Evolutionary conservation across 1,140 invertebrate species (phyloP).

Genomic region (Pteromalus puparum): DNA sequence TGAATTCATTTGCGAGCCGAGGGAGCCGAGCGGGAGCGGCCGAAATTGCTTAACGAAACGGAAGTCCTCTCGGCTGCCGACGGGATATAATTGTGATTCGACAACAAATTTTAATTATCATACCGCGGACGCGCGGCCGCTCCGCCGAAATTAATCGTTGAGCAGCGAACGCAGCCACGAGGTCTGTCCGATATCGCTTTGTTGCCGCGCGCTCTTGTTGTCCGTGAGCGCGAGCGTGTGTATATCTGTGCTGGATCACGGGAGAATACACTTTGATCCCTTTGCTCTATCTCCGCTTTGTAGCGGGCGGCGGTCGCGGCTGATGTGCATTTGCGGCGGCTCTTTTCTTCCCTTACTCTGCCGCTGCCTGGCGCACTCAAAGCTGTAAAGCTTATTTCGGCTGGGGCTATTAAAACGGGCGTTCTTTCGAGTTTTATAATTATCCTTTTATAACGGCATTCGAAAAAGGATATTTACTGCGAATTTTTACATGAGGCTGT

Average conservation of each 20-base stretch:
- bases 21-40: background rate
- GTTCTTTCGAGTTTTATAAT: too few species aligned
- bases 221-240: background rate
- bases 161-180: conserved; percentile 22
- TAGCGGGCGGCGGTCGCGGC: background rate
- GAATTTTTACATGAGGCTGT: too few species aligned
- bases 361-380: too few species aligned
- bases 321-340: background rate
- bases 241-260: background rate
- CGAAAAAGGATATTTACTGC: too few species aligned
- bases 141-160: conserved; percentile 58
- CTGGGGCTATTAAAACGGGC: too few species aligned
- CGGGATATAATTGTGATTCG: conserved; percentile 54
- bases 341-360: background rate
- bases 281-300: conserved; percentile 19
- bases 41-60: conserved; percentile 63
- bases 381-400: too few species aligned
- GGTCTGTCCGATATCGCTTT: conserved; percentile 22
- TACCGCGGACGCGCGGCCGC: conserved; percentile 42
- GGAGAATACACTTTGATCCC: conserved; percentile 18
- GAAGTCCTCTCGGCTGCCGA: conserved; percentile 53
- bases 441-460: too few species aligned
- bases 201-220: background rate
- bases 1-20: conserved; percentile 36
- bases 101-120: conserved; percentile 66